Conservation (phyloP, 2,797 vertebrate species). For the Chiloscyllium punctatum region DNA sequence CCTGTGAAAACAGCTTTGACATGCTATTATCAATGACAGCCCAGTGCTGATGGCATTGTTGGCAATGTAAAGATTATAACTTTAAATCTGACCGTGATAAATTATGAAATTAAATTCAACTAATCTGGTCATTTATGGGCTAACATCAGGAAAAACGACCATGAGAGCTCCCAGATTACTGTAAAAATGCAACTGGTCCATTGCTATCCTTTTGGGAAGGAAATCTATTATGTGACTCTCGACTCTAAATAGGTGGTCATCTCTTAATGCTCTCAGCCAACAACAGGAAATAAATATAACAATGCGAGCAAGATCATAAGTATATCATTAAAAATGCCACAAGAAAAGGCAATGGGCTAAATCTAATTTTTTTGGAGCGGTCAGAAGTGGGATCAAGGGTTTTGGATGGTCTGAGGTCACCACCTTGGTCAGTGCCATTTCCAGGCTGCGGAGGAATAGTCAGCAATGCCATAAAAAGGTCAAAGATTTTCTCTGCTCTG, state of each 20-base stretch:
- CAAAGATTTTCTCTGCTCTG: too few species aligned
- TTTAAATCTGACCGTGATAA: not conserved
- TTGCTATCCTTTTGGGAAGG: not conserved
- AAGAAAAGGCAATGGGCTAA: not conserved
- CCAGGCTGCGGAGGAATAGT: too few species aligned
- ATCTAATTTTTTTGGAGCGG: too few species aligned
- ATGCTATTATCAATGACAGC: not conserved
- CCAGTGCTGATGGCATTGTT: not conserved
- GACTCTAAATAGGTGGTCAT: not conserved
- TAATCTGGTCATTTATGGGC: not conserved
- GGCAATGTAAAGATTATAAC: not conserved
- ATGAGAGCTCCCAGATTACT: not conserved
- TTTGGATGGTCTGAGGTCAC: too few species aligned
- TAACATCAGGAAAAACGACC: not conserved
- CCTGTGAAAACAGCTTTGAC: not conserved
- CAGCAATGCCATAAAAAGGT: too few species aligned
- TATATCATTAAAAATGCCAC: not conserved
- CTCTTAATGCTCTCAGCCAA: not conserved
- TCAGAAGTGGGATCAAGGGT: too few species aligned
- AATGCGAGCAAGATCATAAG: not conserved
- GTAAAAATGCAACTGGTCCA: not conserved
- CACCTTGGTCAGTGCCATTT: too few species aligned
- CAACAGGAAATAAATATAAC: not conserved
- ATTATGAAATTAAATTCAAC: constrained; percentile 2
- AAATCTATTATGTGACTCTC: not conserved